Conservation (phyloP, 2,113 vertebrate species). For the Burhinus bistriatus region DNA sequence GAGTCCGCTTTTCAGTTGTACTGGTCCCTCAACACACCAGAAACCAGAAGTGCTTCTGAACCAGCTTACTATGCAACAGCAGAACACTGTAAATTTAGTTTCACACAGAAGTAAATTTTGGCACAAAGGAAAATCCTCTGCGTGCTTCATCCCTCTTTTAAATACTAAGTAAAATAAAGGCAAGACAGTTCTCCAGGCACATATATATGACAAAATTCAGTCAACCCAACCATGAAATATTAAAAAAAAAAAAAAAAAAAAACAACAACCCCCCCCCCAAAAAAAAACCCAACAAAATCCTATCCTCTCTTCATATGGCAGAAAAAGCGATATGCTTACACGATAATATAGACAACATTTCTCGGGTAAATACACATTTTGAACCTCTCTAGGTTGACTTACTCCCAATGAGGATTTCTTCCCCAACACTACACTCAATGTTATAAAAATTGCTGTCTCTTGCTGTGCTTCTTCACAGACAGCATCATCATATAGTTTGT, state of each 20-base stretch:
- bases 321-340: neutral
- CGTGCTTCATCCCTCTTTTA: neutral
- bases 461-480: slow-evolving; percentile 20
- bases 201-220: neutral
- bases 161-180: neutral
- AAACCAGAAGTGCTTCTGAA: neutral
- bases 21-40: neutral
- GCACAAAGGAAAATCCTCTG: neutral
- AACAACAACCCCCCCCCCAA: neutral
- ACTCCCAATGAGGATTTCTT: neutral
- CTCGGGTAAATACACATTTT: slow-evolving; percentile 40
- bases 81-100: neutral
- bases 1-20: neutral
- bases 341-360: neutral
- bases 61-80: neutral
- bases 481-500: neutral
- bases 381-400: neutral
- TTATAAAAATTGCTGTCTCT: slow-evolving; percentile 5
- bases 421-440: neutral
- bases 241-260: neutral
- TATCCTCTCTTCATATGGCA: neutral
- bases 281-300: neutral
- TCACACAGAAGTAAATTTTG: neutral
- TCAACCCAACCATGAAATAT: neutral
- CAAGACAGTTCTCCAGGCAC: neutral